Evolutionary conservation across 2,113 vertebrate genomes (phyloP).

Genomic region (Bagarius yarrelli): DNA sequence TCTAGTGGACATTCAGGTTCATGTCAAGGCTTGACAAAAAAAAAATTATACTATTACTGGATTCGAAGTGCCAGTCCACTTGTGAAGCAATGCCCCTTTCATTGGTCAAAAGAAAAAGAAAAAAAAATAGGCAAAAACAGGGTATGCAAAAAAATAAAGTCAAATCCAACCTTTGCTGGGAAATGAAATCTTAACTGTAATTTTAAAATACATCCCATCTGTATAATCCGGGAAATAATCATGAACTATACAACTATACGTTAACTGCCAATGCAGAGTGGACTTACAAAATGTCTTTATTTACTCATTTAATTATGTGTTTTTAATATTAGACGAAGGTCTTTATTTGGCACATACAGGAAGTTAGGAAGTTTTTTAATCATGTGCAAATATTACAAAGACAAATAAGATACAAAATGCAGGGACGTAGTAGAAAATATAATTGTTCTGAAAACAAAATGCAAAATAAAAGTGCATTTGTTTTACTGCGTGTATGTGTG

Average conservation of each 20-base stretch:
- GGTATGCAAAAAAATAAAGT: background rate
- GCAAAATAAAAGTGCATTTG: background rate
- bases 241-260: background rate
- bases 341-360: background rate
- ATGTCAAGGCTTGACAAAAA: background rate
- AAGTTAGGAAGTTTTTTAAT: too few relatives aligned
- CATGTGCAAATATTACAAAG: background rate
- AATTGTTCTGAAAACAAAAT: background rate
- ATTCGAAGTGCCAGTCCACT: background rate
- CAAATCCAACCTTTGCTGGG: background rate
- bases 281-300: background rate
- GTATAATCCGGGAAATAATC: background rate
- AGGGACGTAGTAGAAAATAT: background rate
- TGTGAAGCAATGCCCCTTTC: background rate
- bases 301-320: background rate
- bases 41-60: background rate
- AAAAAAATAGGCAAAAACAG: background rate
- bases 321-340: background rate
- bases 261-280: background rate
- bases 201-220: background rate
- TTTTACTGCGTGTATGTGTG: background rate
- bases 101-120: background rate
- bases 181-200: background rate
- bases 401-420: background rate
- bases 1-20: slow-evolving; percentile 30